These are phyloP conservation scores for Gadopsis bispinosus DNA, from an alignment of 2,797 vertebrate species.

Conservation along the genomic window DNA sequence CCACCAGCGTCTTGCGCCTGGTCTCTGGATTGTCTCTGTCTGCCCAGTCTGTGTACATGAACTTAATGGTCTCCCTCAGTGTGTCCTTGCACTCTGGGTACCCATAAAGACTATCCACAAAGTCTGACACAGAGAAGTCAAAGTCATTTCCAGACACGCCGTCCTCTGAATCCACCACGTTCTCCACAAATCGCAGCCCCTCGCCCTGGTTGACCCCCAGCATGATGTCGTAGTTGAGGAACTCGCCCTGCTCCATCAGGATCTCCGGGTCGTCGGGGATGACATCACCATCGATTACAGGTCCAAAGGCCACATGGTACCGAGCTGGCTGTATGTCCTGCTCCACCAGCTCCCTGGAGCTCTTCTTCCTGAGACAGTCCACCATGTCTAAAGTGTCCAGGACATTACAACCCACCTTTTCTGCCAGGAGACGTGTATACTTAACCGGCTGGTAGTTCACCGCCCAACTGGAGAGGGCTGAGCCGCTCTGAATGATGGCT, in stretches of 20 bases:
- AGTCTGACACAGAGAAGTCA: slow-evolving; percentile 98
- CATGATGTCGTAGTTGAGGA: slow-evolving; percentile 99
- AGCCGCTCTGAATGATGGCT: slow-evolving; percentile 98
- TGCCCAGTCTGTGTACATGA: slow-evolving; percentile 99
- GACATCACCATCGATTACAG: slow-evolving; percentile 97
- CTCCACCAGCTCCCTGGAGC: slow-evolving; percentile 95
- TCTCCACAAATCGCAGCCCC: slow-evolving; percentile 97
- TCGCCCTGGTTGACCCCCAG: slow-evolving; percentile 98
- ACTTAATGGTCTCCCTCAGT: slow-evolving; percentile 97
- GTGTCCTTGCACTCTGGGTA: slow-evolving; percentile 99
- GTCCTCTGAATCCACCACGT: slow-evolving; percentile 96
- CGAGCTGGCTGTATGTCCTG: slow-evolving; percentile 98
- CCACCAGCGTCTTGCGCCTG: slow-evolving; percentile 96
- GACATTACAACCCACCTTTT: slow-evolving; percentile 98
- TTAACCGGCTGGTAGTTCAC: slow-evolving; percentile 99
- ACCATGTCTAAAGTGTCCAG: slow-evolving; percentile 98
- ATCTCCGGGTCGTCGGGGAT: slow-evolving; percentile 98
- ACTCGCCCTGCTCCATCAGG: slow-evolving; percentile 99
- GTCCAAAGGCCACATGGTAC: slow-evolving; percentile 98
- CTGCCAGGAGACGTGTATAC: slow-evolving; percentile 94
- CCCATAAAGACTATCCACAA: slow-evolving; percentile 97
- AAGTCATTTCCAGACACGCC: slow-evolving; percentile 98
- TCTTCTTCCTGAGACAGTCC: slow-evolving; percentile 97
- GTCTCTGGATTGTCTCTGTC: slow-evolving; percentile 98
- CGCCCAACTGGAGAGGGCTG: slow-evolving; percentile 98